These are phyloP conservation scores for Thinocorus orbignyianus DNA, from an alignment of 2,113 vertebrate genomes.

Conservation along the genomic window DNA sequence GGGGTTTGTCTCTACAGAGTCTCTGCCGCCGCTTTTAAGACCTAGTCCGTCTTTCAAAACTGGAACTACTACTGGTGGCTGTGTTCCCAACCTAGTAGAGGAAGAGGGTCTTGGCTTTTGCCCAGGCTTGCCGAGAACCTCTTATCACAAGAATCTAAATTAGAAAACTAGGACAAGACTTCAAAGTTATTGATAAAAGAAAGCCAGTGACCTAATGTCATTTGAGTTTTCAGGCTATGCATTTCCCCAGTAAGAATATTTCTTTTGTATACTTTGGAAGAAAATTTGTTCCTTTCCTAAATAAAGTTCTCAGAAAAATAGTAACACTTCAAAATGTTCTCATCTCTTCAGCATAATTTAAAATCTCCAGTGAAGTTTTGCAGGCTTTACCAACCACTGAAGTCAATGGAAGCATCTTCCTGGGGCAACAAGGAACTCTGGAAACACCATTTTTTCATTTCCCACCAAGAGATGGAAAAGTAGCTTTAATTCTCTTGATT, in stretches of 20 bases:
- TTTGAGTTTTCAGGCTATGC: not conserved
- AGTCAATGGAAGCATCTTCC: not conserved
- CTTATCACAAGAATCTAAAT: constrained; percentile 48
- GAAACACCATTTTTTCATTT: not conserved
- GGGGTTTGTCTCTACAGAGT: not conserved
- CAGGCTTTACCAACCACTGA: not conserved
- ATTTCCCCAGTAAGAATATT: not conserved
- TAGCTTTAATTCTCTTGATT: not conserved
- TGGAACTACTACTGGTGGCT: not conserved
- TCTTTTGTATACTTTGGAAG: not conserved
- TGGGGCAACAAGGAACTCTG: not conserved
- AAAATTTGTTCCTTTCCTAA: not conserved
- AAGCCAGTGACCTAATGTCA: constrained; percentile 38
- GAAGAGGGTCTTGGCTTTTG: not conserved
- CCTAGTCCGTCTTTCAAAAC: not conserved
- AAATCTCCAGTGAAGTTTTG: not conserved
- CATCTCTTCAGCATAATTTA: not conserved
- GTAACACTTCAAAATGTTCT: not conserved
- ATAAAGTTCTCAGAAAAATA: not conserved
- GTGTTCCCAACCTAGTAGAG: not conserved
- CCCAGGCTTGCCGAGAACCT: not conserved
- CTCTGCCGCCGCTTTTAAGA: not conserved
- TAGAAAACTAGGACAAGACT: constrained; percentile 46
- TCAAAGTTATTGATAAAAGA: constrained; percentile 57
- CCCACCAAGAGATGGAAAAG: not conserved